phyloP scores from a whole-genome alignment of 2,113 vertebrate species.

The Zosterops lateralis region DNA sequence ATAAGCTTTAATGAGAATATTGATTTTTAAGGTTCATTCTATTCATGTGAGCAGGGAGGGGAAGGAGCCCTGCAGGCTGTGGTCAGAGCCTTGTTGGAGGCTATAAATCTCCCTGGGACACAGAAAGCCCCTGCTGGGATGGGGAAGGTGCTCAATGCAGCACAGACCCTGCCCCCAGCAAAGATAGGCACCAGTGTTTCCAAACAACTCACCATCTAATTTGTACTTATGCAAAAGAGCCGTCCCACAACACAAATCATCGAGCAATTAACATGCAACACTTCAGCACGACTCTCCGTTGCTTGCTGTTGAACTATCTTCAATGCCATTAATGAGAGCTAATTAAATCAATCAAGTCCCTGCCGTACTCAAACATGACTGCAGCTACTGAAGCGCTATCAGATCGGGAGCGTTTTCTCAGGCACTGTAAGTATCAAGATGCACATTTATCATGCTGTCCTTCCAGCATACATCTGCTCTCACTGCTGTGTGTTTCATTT shows the following conservation, averaged over 20 bases:
- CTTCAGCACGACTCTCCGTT: conserved; percentile 27
- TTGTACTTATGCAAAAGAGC: conserved; percentile 45
- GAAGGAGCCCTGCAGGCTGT: not conserved
- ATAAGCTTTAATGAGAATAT: conserved; percentile 20
- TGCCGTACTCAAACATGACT: not conserved
- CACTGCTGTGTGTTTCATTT: conserved; percentile 27
- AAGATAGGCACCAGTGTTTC: conserved; percentile 9
- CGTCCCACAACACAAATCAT: conserved; percentile 33
- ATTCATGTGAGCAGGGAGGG: not conserved
- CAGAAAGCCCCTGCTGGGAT: fast-evolving
- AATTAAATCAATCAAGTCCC: conserved; percentile 68
- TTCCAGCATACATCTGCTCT: conserved; percentile 41
- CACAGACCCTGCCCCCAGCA: not conserved
- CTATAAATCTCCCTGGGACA: not conserved
- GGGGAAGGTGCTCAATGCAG: not conserved
- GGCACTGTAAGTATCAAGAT: conserved; percentile 14
- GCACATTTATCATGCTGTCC: conserved; percentile 39
- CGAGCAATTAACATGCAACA: conserved; percentile 47
- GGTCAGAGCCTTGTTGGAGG: not conserved
- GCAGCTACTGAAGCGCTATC: not conserved
- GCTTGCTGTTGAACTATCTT: conserved; percentile 32
- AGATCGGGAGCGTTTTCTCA: not conserved
- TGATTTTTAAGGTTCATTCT: not conserved
- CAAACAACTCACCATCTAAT: conserved; percentile 46
- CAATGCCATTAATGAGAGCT: conserved; percentile 57